Conservation (phyloP, 2,797 vertebrate species). For the Pelobates cultripes region DNA sequence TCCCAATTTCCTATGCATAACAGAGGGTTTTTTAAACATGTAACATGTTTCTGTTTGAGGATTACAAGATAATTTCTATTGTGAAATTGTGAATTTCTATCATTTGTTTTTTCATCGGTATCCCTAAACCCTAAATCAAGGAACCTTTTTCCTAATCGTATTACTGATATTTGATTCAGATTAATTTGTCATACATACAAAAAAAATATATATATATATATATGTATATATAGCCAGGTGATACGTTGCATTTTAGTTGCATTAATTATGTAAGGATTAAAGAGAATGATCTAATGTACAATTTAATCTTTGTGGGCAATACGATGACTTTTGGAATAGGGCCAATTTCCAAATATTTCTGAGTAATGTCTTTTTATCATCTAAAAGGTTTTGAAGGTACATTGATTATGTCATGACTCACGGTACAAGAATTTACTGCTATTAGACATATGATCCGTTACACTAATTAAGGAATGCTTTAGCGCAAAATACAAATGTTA, state of each 20-base stretch:
- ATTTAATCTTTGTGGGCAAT: conserved; percentile 15
- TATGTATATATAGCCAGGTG: too few relatives aligned
- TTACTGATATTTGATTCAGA: too few relatives aligned
- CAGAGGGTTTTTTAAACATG: too few relatives aligned
- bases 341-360: conserved; percentile 15
- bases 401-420: conserved; percentile 36
- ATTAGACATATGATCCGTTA: conserved; percentile 35
- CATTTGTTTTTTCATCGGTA: too few relatives aligned
- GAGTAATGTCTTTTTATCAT: conserved; percentile 27
- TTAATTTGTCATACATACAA: too few relatives aligned
- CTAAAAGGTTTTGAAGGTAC: not conserved
- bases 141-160: too few relatives aligned
- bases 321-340: not conserved
- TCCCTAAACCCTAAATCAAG: too few relatives aligned
- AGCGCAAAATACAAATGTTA: conserved; percentile 36
- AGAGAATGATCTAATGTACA: conserved; percentile 13
- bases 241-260: conserved; percentile 3
- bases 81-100: too few relatives aligned
- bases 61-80: too few relatives aligned
- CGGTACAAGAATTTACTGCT: conserved; percentile 30
- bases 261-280: conserved; percentile 32
- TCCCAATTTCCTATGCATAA: too few relatives aligned
- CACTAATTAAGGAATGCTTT: conserved; percentile 42
- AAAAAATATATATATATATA: too few relatives aligned
- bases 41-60: too few relatives aligned